Evolutionary conservation across 2,888 invertebrate species (phyloP), one percentile per base, ranked within the genome.

Genomic region (Caenorhabditis sulstoni): DNA sequence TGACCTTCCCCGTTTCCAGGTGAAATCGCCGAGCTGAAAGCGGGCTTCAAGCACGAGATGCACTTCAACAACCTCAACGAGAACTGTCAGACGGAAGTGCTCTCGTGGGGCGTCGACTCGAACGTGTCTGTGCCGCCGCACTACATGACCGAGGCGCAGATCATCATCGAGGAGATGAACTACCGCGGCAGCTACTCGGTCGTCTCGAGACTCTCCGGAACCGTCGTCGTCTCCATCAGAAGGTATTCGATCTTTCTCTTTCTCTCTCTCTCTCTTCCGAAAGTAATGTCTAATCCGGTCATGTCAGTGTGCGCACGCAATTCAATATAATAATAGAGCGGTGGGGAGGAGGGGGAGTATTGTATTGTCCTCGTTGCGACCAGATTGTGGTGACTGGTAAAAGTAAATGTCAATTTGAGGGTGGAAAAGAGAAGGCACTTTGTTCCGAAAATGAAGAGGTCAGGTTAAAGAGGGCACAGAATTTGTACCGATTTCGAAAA

Each of bases 51-150:
- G 55, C 88, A 90, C 66, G 91, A 91, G 79, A 87, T 90, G 80
- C 88, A 89, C 49, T 88, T 91, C 81, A 90, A 89, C 71, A 89
- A 89, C 44, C 85, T 88, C 29, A 87, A 84, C 41, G 91, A 91
- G 50, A 90, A 91, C 81, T 87, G 85, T 29, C 87, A 90, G 61
- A 85, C 86, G 64, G 91, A 92, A 80, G 86, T 89, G 47, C 87
- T 92, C 65, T 90, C 91, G 3, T 92, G 92, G 92, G 90, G 91
- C n/a, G 92, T 92, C 2, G 91, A 92, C 84, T 91, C 87, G 57
- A 90, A 89, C 73, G 91, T 92, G 37, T 87, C 86, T 55, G 91
- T 91, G 1, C 91, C 91, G 9, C 78, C 88, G 9, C 85, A 86
- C 18, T 87, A 87, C 61, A 82, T 87, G 66, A 91, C 91, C 4